Conservation (phyloP, 2,113 vertebrate genomes). For the Cololabis saira region DNA sequence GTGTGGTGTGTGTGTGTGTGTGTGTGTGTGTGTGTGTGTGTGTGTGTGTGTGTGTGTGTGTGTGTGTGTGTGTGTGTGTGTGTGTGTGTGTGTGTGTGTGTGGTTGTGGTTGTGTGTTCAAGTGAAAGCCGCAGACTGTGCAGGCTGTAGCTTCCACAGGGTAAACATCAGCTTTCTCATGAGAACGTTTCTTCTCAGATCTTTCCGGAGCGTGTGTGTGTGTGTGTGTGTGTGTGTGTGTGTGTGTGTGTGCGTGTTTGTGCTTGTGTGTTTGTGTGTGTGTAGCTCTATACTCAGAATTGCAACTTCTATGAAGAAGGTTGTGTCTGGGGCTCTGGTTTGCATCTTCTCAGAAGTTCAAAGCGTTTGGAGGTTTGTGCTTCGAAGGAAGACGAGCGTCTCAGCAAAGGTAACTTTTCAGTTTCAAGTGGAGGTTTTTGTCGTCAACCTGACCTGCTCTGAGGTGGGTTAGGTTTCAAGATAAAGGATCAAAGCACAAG, state of each 20-base stretch:
- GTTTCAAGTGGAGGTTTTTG: no score
- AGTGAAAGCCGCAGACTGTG: conserved; percentile 46
- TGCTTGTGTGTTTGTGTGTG: background rate
- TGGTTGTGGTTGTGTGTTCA: background rate
- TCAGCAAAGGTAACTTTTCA: no score
- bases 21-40: conserved; percentile 11
- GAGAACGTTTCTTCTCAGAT: conserved; percentile 38
- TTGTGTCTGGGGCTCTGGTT: background rate
- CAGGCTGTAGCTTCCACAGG: conserved; percentile 30
- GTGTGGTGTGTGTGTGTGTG: background rate
- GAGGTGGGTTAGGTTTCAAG: no score
- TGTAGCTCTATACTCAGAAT: rapidly evolving
- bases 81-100: no score
- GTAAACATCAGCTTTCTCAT: conserved; percentile 60
- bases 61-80: no score
- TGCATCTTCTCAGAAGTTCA: background rate
- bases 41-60: background rate
- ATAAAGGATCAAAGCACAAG: no score
- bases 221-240: background rate
- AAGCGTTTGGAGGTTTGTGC: background rate
- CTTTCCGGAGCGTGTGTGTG: conserved; percentile 1
- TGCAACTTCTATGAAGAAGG: background rate
- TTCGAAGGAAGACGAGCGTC: no score
- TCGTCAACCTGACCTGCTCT: no score
- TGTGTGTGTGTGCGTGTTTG: background rate